Base-by-base conservation (phyloP, 92 coral and sea anemone species). In the Siderastrea siderea region DNA sequence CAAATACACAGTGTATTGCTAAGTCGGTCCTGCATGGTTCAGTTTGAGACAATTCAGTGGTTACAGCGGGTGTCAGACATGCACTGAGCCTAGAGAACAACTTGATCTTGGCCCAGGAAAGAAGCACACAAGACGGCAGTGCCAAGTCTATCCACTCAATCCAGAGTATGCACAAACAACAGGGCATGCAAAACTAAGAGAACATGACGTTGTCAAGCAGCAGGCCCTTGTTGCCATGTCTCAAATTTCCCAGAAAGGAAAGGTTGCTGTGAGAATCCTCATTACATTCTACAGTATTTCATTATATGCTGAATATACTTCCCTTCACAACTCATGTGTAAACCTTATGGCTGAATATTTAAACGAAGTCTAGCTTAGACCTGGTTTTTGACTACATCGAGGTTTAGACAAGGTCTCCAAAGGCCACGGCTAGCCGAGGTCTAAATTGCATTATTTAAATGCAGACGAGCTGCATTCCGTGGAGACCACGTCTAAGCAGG, bases 71-170 rank as follows among this genome's bases (percentile, higher is more conserved):
- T 87, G 91, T 55, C 44, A 11, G 46, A 81, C n/a, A 38, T 87
- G 91, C 44, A 80, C 76, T n/a, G 91, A 79, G 26, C 78, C 86
- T 55, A 80, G 91, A 2, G 86, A 87, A 51, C 87, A 87, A 66
- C 88, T 87, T 16, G 86, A 80, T 45, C 80, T 87, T 53, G 91
- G 86, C 6, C 86, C 80, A 3, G 88, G 91, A 9, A 87, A 81
- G 46, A 72, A 72, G 11, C 59, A 71, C 58, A 4, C 79, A 6
- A 78, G 86, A 38, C 54, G 91, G 9, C 49, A 51, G 61, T 87
- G 80, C 62, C 91, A 80, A 16, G 47, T 87, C 4, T 87, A 87
- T 58, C 91, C 91, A 19, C 80, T 87, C 49, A 79, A 79, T 43
- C 10, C 47, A 13, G 49, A 57, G 10, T 4, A 15, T 26, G 91